Percentiles rank a stretch among this genome's conserved stretches.
These are phyloP conservation scores for Tauraco hartlaubi DNA, from an alignment of 2,797 vertebrate genomes.

Conservation along the genomic window DNA sequence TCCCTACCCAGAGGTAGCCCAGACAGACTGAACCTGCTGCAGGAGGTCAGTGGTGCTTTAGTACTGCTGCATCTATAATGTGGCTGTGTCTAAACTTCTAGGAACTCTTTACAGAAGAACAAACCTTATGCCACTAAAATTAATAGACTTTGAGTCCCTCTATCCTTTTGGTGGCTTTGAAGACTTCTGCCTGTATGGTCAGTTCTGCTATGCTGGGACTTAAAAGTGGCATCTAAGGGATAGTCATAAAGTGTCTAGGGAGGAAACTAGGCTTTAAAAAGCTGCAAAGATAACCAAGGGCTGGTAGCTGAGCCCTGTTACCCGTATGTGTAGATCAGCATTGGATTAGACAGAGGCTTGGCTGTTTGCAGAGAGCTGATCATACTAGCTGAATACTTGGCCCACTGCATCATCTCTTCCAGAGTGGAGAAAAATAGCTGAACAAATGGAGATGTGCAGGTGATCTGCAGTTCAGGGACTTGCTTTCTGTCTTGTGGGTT, in stretches of 20 bases:
- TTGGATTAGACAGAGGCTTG: not conserved
- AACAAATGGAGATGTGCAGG: conserved; percentile 10
- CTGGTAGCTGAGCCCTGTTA: not conserved
- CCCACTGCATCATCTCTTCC: not conserved
- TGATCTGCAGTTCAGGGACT: conserved; percentile 7
- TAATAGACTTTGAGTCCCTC: not conserved
- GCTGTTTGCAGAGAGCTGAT: not conserved
- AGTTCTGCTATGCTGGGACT: not conserved
- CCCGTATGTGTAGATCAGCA: not conserved
- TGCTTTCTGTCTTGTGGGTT: not conserved
- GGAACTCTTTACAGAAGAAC: not conserved
- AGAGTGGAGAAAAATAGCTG: not conserved
- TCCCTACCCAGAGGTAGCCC: not conserved
- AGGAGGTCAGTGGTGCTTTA: not conserved
- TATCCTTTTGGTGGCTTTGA: not conserved
- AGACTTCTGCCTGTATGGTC: not conserved
- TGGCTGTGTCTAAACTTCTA: not conserved
- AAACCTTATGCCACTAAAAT: not conserved
- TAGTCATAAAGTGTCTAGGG: not conserved
- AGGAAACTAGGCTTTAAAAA: not conserved
- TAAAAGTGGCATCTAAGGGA: not conserved
- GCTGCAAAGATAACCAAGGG: not conserved
- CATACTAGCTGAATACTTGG: not conserved
- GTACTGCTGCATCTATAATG: not conserved
- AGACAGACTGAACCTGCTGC: not conserved